These are phyloP conservation scores for Ammospiza nelsoni DNA, from an alignment of 2,113 vertebrate species.

Conservation along the genomic window DNA sequence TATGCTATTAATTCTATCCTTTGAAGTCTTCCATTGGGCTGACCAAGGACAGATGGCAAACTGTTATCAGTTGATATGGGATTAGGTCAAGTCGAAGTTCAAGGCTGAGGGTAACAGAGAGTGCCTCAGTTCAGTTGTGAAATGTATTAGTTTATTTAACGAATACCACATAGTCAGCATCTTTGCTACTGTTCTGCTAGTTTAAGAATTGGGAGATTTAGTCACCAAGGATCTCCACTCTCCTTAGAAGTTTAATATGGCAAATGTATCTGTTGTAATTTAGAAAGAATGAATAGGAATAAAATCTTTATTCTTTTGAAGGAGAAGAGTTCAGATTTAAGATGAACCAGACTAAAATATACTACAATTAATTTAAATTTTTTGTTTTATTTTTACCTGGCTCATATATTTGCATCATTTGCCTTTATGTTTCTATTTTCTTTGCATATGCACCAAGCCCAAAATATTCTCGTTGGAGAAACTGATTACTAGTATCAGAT, in stretches of 20 bases:
- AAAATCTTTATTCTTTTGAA: neutral
- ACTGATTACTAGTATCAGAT: neutral
- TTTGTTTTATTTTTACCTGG: neutral
- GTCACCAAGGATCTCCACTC: neutral
- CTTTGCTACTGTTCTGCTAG: constrained; percentile 53
- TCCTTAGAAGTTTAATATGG: constrained; percentile 10
- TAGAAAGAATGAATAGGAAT: neutral
- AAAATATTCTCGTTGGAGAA: neutral
- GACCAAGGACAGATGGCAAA: constrained; percentile 85
- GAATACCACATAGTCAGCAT: constrained; percentile 34
- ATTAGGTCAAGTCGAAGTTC: constrained; percentile 87
- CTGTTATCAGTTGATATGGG: constrained; percentile 80
- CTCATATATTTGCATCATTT: neutral
- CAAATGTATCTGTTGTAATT: neutral
- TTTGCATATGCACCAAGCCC: neutral
- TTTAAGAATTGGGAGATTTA: constrained; percentile 36
- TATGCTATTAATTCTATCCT: constrained; percentile 82
- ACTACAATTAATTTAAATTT: neutral
- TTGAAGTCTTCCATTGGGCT: constrained; percentile 70
- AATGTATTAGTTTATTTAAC: constrained; percentile 23
- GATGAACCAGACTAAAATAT: neutral
- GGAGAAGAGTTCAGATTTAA: neutral
- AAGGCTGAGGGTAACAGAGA: constrained; percentile 75
- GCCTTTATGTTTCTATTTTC: neutral
- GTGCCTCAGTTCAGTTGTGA: constrained; percentile 45